Percentiles rank a stretch among this genome's conserved stretches.
Evolutionary conservation across 2,797 vertebrate genomes (phyloP).

Genomic region (Pseudotriccus pelzelni): DNA sequence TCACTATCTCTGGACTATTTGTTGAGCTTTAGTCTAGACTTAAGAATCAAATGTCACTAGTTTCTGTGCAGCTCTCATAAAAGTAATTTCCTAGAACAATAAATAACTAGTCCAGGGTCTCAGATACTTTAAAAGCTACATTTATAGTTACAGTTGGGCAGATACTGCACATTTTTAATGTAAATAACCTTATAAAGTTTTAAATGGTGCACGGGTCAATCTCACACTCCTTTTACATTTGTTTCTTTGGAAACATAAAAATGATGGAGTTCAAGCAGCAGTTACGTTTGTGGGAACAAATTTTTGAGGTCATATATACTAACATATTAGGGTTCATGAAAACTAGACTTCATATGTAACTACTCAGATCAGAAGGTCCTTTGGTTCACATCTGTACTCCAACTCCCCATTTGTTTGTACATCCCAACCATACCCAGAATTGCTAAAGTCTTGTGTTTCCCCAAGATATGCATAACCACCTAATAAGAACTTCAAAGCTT

Average conservation of each 20-base stretch:
- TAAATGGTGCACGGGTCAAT: conserved; percentile 17
- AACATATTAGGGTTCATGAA: background rate
- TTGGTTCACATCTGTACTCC: background rate
- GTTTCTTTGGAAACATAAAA: conserved; percentile 30
- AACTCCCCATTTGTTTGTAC: background rate
- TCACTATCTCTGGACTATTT: background rate
- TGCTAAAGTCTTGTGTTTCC: background rate
- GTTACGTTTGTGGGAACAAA: conserved; percentile 39
- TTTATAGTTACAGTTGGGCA: conserved; percentile 18
- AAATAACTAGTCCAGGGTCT: conserved; percentile 46
- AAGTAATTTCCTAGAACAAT: conserved; percentile 58
- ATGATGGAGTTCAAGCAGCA: conserved; percentile 1
- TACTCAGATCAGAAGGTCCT: background rate
- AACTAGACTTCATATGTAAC: background rate
- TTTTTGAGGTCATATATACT: conserved; percentile 23
- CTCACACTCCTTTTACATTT: conserved; percentile 40
- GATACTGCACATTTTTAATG: conserved; percentile 27
- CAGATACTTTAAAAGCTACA: conserved; percentile 18
- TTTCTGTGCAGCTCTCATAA: conserved; percentile 22
- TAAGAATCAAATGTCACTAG: conserved; percentile 19
- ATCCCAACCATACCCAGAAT: background rate
- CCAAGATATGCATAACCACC: background rate
- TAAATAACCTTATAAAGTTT: conserved; percentile 34
- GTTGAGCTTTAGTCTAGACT: conserved; percentile 56
- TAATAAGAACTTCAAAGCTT: background rate